Evolutionary conservation across 2,888 invertebrate species (phyloP).

Genomic region (Dasysyrphus albostriatus): DNA sequence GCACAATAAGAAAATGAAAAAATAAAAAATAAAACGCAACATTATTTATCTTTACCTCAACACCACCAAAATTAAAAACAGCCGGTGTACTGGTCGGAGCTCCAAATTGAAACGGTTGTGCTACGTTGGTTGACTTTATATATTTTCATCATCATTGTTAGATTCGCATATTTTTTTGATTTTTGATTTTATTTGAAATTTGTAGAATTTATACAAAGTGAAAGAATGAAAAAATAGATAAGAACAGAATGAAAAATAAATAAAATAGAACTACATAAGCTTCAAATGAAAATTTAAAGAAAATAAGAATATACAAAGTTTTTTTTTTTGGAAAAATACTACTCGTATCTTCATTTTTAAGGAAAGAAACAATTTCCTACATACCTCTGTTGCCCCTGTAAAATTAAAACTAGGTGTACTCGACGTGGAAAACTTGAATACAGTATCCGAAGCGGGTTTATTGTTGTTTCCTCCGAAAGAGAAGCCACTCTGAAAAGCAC

Average conservation of each 20-base stretch:
- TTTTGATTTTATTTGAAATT: constrained; percentile 24
- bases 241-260: constrained; percentile 38
- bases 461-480: constrained; percentile 75
- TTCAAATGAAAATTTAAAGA: constrained; percentile 9
- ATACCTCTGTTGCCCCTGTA: constrained; percentile 78
- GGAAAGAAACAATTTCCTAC: constrained; percentile 8
- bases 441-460: constrained; percentile 74
- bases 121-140: constrained; percentile 73
- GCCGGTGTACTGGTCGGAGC: constrained; percentile 79
- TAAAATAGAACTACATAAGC: constrained; percentile 34
- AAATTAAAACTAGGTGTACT: constrained; percentile 80
- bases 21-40: constrained; percentile 12
- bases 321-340: neutral
- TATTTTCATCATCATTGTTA: constrained; percentile 55
- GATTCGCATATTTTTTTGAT: constrained; percentile 66
- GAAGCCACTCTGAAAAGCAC: constrained; percentile 71
- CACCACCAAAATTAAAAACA: constrained; percentile 80
- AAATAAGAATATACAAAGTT: constrained; percentile 23
- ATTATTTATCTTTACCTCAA: constrained; percentile 75
- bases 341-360: neutral
- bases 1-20: constrained; percentile 16
- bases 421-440: constrained; percentile 77
- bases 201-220: constrained; percentile 16
- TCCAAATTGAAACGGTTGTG: constrained; percentile 81
- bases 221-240: constrained; percentile 40